Evolutionary conservation across 2,888 invertebrate species (phyloP), one percentile per base, ranked within the genome.

Genomic region (Keiferia lycopersicella): DNA sequence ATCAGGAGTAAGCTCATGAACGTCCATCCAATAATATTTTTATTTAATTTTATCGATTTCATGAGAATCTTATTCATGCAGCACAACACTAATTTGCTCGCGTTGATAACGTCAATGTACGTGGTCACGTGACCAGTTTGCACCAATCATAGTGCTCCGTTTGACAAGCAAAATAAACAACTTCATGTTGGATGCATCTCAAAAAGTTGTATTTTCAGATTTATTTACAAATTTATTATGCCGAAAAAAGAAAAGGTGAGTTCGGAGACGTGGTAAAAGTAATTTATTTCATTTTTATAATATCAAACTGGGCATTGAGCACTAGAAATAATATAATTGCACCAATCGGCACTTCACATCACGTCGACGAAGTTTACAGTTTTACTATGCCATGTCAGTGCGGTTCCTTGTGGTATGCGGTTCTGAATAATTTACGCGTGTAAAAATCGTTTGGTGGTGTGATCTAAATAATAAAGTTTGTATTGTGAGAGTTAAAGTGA

Each of bases 311-410:
- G 66, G 51, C 56, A 62, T 63, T 39, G 51, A 64, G 61, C 51
- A 60, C 62, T 71, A 73, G 75, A 77, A 76, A 71, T 22, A 12
- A 63, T 66, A 65, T 73, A 78, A 71, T 71, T 73, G 72, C 71
- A 69, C 30, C 70, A 69, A 79, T 85, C 87, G 86, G 87, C 87
- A 78, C 81, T 83, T 77, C 80, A 45, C 45, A 45, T 45, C 45
- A 45, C 45, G 74, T 26, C 16, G 50, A 61, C 56, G 39, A 6
- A 22, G 22, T 22, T 61, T 60, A 30, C 51, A 61, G 62, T 62
- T 64, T 64, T 76, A 74, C 75, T 78, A 77, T 82, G 90, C 86
- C 89, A 86, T 89, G 91, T 89, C 88, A 87, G 86, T 84, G 83
- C 77, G 80, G 12, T 51, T 34, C 34, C 80, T 76, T 79, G 79